Evolutionary conservation across 2,797 vertebrate species (phyloP).

Genomic region (Spinus pinus): DNA sequence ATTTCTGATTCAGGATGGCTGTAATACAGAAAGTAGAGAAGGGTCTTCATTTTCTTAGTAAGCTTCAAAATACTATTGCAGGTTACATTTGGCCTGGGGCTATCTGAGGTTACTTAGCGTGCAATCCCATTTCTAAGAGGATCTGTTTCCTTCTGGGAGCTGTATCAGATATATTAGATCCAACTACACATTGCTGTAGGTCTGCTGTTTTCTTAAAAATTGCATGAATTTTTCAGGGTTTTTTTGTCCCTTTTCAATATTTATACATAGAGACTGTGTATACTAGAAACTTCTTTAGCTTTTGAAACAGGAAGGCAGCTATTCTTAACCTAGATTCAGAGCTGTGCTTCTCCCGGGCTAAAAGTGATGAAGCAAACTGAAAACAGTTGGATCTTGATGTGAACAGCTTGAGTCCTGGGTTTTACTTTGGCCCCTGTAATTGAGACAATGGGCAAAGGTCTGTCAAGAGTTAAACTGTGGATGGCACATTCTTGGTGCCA

Average conservation of each 20-base stretch:
- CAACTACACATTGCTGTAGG: not conserved
- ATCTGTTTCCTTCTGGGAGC: not conserved
- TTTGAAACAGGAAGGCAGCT: not conserved
- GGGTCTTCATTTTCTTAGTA: not conserved
- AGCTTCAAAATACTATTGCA: not conserved
- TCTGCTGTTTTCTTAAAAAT: not conserved
- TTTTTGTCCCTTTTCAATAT: not conserved
- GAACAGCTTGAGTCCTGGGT: not conserved
- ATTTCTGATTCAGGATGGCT: not conserved
- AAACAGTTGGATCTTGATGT: not conserved
- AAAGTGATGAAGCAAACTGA: accelerated
- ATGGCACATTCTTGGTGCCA: not conserved
- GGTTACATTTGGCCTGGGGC: not conserved
- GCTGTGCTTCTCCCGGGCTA: not conserved
- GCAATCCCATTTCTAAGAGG: not conserved
- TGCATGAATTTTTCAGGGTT: not conserved
- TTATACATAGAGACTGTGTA: accelerated
- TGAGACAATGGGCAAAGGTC: not conserved
- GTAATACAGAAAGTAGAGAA: not conserved
- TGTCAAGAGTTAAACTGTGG: not conserved
- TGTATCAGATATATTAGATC: not conserved
- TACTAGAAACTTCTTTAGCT: not conserved
- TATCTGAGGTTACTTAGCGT: not conserved
- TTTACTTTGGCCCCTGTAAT: not conserved
- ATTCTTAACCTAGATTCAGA: not conserved